phyloP scores from a whole-genome alignment of 2,888 invertebrate genomes.

The Megamerina dolium region DNA sequence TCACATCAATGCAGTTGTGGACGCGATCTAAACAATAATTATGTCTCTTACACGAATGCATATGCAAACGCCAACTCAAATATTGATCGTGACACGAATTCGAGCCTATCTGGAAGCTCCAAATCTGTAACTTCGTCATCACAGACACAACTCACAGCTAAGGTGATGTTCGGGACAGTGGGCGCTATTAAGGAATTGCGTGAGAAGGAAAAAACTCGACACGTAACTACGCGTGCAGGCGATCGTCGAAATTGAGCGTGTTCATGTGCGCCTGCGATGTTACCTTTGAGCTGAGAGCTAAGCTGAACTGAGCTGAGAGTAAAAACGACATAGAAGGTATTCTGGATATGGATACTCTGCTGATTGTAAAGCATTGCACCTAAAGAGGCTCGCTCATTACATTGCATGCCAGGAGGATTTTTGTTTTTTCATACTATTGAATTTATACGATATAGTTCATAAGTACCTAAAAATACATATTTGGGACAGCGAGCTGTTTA shows the following conservation, averaged over 20 bases:
- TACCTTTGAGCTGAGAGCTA: too few relatives aligned
- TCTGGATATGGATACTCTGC: too few relatives aligned
- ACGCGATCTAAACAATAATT: slow-evolving; percentile 50
- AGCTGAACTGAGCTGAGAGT: too few relatives aligned
- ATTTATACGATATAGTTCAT: too few relatives aligned
- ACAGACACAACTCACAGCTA: slow-evolving; percentile 59
- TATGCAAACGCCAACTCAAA: slow-evolving; percentile 45
- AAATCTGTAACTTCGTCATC: slow-evolving; percentile 24
- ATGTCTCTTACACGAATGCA: slow-evolving; percentile 48
- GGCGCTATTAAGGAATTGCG: slow-evolving; percentile 68
- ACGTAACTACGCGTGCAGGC: slow-evolving; percentile 49
- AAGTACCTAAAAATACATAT: too few relatives aligned
- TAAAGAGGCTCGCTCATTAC: too few relatives aligned
- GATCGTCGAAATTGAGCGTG: slow-evolving; percentile 41
- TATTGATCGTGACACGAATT: slow-evolving; percentile 41
- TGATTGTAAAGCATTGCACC: too few relatives aligned
- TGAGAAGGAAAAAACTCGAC: slow-evolving; percentile 64
- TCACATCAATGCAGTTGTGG: slow-evolving; percentile 51
- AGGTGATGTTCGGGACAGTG: slow-evolving; percentile 68
- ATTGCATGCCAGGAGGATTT: too few relatives aligned
- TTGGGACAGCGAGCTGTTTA: too few relatives aligned
- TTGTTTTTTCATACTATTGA: too few relatives aligned
- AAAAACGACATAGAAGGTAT: too few relatives aligned
- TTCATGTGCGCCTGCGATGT: too few relatives aligned
- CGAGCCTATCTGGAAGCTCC: slow-evolving; percentile 22